Conservation (phyloP, 2,888 invertebrate genomes). For the Morpho achilles region DNA sequence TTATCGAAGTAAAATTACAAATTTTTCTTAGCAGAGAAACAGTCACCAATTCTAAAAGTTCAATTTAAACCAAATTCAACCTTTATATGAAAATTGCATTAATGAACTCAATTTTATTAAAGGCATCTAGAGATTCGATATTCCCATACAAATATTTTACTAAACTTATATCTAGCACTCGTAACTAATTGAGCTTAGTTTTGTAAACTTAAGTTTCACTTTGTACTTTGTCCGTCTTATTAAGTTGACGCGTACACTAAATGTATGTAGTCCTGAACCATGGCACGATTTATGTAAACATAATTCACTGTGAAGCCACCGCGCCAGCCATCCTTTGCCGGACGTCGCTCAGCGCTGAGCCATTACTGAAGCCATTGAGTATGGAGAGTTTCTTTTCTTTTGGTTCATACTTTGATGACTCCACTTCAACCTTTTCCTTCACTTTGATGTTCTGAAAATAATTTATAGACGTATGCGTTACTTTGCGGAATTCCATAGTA, state of each 20-base stretch:
- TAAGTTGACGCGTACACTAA: constrained; percentile 13
- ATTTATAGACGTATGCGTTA: too few relatives aligned
- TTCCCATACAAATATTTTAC: too few relatives aligned
- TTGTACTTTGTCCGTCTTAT: constrained; percentile 20
- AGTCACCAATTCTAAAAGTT: too few relatives aligned
- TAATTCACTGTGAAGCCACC: constrained; percentile 63
- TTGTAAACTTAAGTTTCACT: constrained; percentile 16
- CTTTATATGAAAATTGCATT: too few relatives aligned
- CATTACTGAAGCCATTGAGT: constrained; percentile 67
- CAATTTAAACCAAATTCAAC: too few relatives aligned
- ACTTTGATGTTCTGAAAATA: constrained; percentile 33
- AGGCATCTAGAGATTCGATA: too few relatives aligned
- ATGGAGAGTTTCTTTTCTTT: constrained; percentile 59
- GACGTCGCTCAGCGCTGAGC: constrained; percentile 59
- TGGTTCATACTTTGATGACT: constrained; percentile 40
- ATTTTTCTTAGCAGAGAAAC: too few relatives aligned
- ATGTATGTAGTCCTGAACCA: constrained; percentile 7
- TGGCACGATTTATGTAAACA: constrained; percentile 10
- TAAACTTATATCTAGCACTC: constrained; percentile 15
- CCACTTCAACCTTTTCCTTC: constrained; percentile 42
- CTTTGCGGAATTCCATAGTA: too few relatives aligned
- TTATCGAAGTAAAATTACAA: too few relatives aligned
- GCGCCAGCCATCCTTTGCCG: constrained; percentile 70
- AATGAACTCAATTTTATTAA: too few relatives aligned
- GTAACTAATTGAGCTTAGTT: constrained; percentile 27